phyloP scores from a whole-genome alignment of 1,140 invertebrate genomes.

The Pentalonia nigronervosa region DNA sequence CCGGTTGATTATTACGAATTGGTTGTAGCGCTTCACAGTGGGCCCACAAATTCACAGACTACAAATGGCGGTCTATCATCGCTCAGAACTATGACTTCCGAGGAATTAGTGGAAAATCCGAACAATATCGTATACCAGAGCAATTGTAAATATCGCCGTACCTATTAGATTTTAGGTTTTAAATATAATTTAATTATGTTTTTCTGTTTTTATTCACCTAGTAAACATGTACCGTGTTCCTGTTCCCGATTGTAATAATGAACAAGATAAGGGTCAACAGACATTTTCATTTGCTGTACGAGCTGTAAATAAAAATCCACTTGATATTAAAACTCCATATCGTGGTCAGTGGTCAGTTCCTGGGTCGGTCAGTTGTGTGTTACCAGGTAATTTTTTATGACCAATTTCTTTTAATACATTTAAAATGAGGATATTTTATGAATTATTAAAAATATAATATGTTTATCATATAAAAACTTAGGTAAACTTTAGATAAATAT shows the following conservation, averaged over 20 bases:
- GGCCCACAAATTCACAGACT: background rate
- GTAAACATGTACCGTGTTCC: slow-evolving; percentile 1
- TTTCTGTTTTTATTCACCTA: background rate
- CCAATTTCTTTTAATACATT: background rate
- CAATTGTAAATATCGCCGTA: background rate
- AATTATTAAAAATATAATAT: background rate
- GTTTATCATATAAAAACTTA: background rate
- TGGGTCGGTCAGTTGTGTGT: slow-evolving; percentile 64
- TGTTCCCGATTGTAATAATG: slow-evolving; percentile 25
- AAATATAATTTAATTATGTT: background rate
- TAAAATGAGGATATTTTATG: background rate
- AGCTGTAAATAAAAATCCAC: slow-evolving; percentile 41
- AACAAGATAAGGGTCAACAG: background rate
- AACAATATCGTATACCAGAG: background rate
- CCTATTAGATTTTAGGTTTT: background rate
- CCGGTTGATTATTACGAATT: slow-evolving; percentile 35
- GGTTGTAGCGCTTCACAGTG: background rate
- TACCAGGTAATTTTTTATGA: slow-evolving; percentile 59
- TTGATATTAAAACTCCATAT: background rate
- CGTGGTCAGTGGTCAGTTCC: slow-evolving; percentile 55
- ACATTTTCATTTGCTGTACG: slow-evolving; percentile 24
- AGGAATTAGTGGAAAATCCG: background rate
- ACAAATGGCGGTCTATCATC: background rate
- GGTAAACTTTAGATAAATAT: background rate
- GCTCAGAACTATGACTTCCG: background rate